Percentiles rank a stretch among this genome's conserved stretches.
Conservation (phyloP, 2,113 vertebrate species). For the Eclectus roratus region DNA sequence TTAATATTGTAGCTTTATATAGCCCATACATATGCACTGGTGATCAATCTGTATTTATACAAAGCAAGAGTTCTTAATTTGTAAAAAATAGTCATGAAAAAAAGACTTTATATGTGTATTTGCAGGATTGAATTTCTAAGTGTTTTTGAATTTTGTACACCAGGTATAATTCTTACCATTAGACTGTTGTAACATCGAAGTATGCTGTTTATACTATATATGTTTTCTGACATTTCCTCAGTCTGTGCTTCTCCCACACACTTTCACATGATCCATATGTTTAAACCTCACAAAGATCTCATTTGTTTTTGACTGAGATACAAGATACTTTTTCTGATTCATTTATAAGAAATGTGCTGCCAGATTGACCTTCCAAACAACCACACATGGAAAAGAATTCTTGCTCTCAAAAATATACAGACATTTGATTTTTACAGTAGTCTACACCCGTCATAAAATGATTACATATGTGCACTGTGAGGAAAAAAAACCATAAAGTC, state of each 20-base stretch:
- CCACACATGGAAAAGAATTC: background rate
- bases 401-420: background rate
- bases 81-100: background rate
- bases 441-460: background rate
- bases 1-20: background rate
- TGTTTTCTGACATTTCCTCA: background rate
- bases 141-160: background rate
- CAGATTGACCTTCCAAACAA: background rate
- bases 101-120: background rate
- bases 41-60: background rate
- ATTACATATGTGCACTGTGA: background rate
- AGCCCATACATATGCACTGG: background rate
- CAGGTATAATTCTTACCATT: background rate
- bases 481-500: background rate
- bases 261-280: background rate
- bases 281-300: background rate
- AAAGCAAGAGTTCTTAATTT: background rate
- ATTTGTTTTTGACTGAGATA: background rate
- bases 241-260: background rate
- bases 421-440: background rate
- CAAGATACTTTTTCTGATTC: background rate
- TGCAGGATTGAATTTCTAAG: background rate
- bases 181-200: background rate
- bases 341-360: background rate
- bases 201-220: background rate